phyloP scores from a whole-genome alignment of 2,888 invertebrate genomes.

The Cheilosia vernalis region DNA sequence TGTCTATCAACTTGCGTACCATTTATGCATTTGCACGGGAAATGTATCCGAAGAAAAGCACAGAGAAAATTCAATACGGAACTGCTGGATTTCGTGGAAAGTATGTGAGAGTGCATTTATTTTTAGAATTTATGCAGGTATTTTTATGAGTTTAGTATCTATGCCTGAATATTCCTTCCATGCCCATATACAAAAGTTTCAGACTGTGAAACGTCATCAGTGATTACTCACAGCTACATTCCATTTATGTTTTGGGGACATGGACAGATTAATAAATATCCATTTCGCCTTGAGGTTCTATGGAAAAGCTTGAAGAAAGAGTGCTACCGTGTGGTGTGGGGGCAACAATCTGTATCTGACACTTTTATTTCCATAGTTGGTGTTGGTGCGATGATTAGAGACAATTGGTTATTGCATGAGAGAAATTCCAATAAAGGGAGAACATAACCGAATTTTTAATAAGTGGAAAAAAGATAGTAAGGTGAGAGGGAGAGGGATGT shows the following conservation, averaged over 20 bases:
- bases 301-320: not conserved
- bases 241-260: constrained; percentile 20
- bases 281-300: constrained; percentile 27
- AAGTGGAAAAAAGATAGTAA: not conserved
- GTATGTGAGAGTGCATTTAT: constrained; percentile 84
- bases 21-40: constrained; percentile 90
- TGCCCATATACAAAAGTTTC: constrained; percentile 39
- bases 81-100: constrained; percentile 93
- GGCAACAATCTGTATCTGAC: constrained; percentile 26
- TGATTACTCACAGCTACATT: constrained; percentile 35
- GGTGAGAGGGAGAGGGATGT: not conserved
- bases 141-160: constrained; percentile 57
- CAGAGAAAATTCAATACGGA: constrained; percentile 90
- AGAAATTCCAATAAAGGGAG: constrained; percentile 19
- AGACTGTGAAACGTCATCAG: constrained; percentile 63
- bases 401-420: constrained; percentile 20
- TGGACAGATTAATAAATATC: constrained; percentile 32
- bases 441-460: constrained; percentile 7
- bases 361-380: constrained; percentile 26
- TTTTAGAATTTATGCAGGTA: constrained; percentile 77
- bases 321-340: not conserved
- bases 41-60: constrained; percentile 89
- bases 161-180: constrained; percentile 22
- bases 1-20: constrained; percentile 82
- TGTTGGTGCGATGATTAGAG: not conserved